Base-by-base conservation (phyloP, 2,888 invertebrate species). In the Himalopsyche japonica region DNA sequence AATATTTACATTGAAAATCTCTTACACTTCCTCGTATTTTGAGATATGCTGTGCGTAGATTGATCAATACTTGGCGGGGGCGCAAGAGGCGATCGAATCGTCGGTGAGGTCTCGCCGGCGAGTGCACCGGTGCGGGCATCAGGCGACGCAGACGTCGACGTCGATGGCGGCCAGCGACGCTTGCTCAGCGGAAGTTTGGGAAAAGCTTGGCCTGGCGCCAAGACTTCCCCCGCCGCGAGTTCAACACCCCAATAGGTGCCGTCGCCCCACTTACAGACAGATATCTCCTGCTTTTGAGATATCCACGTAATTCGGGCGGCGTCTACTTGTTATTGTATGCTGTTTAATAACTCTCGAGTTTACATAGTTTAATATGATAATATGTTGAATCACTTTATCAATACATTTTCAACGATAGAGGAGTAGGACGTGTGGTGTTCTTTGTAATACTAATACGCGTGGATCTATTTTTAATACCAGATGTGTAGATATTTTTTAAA, bases 51-150 rank as follows among this genome's bases (percentile, higher is more conserved):
- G 57, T 10, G n/a, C 57, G 0, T 5, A 57, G 57, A 57, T 57
- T 24, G 57, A 76, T 76, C 24, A n/a, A 76, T 76, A 27, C 18
- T 76, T 12, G 30, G 30, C 10, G 4, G 30, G 76, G 37, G 83
- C 49, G 76, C 80, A 80, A 27, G 76, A 83, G 32, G 76, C 83
- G 83, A 80, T 83, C 77, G 57, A 83, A 83, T 80, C 76, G 76
- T 27, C 76, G 76, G 48, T 83, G 76, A 83, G 78, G 80, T 76
- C 37, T 80, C 47, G 79, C 82, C 79, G 79, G 83, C 78, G 83
- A 83, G 76, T 83, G 83, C 83, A 83, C 83, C 76, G 47, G 24
- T 24, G 57, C 57, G 48, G 80, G 83, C 83, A 76, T 43, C 83
- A 79, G 82, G 82, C 82, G 79, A 77, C 79, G 43, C 43, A 43